These are phyloP conservation scores for Premnoplex brunnescens DNA, from an alignment of 2,797 vertebrate species.

Conservation along the genomic window DNA sequence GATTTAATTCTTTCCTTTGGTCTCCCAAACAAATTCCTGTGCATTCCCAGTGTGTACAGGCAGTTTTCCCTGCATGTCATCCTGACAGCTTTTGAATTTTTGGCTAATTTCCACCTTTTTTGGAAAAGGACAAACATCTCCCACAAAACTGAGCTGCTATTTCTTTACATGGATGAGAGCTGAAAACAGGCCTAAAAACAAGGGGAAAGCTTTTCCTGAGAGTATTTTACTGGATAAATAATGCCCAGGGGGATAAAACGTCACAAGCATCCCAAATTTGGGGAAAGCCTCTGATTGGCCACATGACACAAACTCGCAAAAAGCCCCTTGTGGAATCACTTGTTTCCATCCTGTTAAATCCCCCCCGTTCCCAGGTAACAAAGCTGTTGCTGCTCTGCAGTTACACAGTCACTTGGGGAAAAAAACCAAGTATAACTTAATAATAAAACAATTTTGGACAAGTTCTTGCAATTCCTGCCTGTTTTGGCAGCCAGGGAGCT, in stretches of 20 bases:
- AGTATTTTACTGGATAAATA: neutral
- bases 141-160: neutral
- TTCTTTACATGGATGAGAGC: neutral
- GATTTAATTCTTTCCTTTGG: neutral
- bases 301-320: fast-evolving
- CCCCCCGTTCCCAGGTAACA: neutral
- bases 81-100: neutral
- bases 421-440: neutral
- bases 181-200: neutral
- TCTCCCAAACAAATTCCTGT: neutral
- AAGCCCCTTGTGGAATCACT: neutral
- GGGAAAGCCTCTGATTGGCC: fast-evolving
- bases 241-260: neutral
- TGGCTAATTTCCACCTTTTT: neutral
- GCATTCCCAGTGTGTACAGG: fast-evolving
- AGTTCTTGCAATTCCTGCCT: neutral
- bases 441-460: neutral
- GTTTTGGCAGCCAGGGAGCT: neutral
- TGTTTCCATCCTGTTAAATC: neutral
- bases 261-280: fast-evolving
- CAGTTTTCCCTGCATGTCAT: too few relatives aligned
- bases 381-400: neutral
- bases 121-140: neutral
- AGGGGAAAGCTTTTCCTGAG: fast-evolving
- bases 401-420: neutral